Evolutionary conservation across 2,888 invertebrate species (phyloP), one percentile per base, ranked within the genome.

Genomic region (Hipparchia sbordonii): DNA sequence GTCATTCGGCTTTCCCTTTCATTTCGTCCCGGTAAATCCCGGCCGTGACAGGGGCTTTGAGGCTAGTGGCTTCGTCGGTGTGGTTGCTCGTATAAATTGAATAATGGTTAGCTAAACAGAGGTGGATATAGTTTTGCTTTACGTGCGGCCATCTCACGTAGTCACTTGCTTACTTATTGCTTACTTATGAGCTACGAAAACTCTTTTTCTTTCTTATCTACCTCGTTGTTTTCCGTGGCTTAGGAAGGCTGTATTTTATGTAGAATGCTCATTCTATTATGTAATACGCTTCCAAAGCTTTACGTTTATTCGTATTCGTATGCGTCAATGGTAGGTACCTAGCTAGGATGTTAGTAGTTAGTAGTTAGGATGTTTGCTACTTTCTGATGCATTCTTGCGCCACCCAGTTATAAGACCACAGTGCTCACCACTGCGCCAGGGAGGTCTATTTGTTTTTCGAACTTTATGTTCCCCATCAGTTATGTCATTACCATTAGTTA

Each of bases 51-150:
- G 76, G 79, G 80, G 82, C 83, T 87, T 87, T 86, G 84, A 84
- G 81, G 83, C 81, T 80, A 79, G 62, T 57, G 51, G 52, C 54
- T 10, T 48, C 54, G 60, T 61, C 33, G 33, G 51, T 52, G 12
- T 52, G 65, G 65, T 65, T 79, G 81, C 82, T 83, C 80, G 81
- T 79, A 82, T 84, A 90, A 91, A 92, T 92, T 91, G 90, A 92
- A 91, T 92, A 91, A 93, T 89, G 85, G 85, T 86, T 77, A 84
- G 84, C 84, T 83, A 85, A 81, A 81, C 89, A 89, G 89, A 90
- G 87, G 87, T 89, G 89, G 89, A 89, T 87, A 88, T 87, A 87
- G 87, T 89, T 89, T 88, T 86, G 86, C 85, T 85, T 85, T 87
- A 86, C 87, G 85, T 87, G 84, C 82, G 79, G 3, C 83, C 82